Percentiles rank a stretch among this genome's conserved stretches.
Conservation (phyloP, 2,888 invertebrate genomes). For the Arge pagana region DNA sequence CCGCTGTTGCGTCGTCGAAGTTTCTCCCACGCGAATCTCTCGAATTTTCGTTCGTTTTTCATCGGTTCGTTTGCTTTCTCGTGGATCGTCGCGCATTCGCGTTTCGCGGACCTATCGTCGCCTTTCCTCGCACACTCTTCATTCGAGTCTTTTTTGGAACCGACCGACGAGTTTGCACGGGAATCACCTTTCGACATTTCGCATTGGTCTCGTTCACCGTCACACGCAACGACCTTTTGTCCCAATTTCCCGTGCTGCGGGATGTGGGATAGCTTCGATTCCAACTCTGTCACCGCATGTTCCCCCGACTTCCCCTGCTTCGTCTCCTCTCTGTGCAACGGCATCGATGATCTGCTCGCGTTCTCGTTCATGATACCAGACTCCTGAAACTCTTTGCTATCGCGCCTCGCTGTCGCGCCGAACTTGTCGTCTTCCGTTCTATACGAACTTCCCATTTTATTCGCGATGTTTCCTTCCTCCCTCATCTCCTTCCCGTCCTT, state of each 20-base stretch:
- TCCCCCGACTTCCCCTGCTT: slow-evolving; percentile 35
- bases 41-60: slow-evolving; percentile 5
- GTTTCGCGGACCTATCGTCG: slow-evolving; percentile 29
- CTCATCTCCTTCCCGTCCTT: slow-evolving; percentile 17
- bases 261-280: not conserved
- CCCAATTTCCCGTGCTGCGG: too few species aligned
- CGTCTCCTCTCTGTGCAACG: slow-evolving; percentile 34
- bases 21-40: not conserved
- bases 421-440: slow-evolving; percentile 36
- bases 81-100: slow-evolving; percentile 31
- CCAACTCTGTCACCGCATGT: too few species aligned
- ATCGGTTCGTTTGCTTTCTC: slow-evolving; percentile 30
- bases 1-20: not conserved
- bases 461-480: slow-evolving; percentile 22
- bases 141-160: slow-evolving; percentile 19
- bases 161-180: slow-evolving; percentile 24
- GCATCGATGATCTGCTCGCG: slow-evolving; percentile 18
- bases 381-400: slow-evolving; percentile 45
- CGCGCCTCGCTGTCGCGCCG: slow-evolving; percentile 40
- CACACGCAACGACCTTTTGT: slow-evolving; percentile 6
- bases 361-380: slow-evolving; percentile 37
- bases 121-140: slow-evolving; percentile 18
- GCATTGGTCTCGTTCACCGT: slow-evolving; percentile 23
- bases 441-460: slow-evolving; percentile 2
- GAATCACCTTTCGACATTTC: slow-evolving; percentile 20